Evolutionary conservation across 1,140 invertebrate species (phyloP).

Genomic region (Calephelis virginiensis): DNA sequence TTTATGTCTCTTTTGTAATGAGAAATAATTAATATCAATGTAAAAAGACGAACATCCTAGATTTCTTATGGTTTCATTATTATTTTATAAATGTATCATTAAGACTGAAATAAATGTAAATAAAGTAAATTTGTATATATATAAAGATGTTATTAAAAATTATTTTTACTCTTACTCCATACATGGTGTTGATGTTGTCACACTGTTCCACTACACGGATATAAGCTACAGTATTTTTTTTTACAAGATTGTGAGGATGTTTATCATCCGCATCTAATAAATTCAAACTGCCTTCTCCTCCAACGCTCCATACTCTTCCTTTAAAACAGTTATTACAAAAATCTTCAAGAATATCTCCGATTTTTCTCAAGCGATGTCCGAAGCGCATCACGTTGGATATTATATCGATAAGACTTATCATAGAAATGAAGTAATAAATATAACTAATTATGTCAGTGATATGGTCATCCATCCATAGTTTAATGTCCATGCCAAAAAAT

Average conservation of each 20-base stretch:
- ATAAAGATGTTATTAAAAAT: too few relatives aligned
- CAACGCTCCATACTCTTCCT: not conserved
- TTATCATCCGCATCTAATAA: not conserved
- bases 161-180: conserved; percentile 30
- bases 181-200: conserved; percentile 26
- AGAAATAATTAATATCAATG: too few relatives aligned
- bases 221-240: conserved; percentile 25
- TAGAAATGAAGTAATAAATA: conserved; percentile 17
- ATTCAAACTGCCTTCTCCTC: not conserved
- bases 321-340: not conserved
- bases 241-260: not conserved
- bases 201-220: conserved; percentile 29
- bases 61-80: too few relatives aligned
- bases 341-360: conserved; percentile 19
- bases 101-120: too few relatives aligned
- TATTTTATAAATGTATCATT: too few relatives aligned
- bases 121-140: too few relatives aligned
- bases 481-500: not conserved
- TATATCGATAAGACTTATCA: conserved; percentile 22
- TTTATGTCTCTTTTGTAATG: too few relatives aligned
- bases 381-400: conserved; percentile 12
- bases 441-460: conserved; percentile 14
- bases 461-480: not conserved
- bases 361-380: conserved; percentile 18
- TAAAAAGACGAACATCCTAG: too few relatives aligned